Base-by-base conservation (phyloP, 2,113 vertebrate species). In the Perca schrenkii region DNA sequence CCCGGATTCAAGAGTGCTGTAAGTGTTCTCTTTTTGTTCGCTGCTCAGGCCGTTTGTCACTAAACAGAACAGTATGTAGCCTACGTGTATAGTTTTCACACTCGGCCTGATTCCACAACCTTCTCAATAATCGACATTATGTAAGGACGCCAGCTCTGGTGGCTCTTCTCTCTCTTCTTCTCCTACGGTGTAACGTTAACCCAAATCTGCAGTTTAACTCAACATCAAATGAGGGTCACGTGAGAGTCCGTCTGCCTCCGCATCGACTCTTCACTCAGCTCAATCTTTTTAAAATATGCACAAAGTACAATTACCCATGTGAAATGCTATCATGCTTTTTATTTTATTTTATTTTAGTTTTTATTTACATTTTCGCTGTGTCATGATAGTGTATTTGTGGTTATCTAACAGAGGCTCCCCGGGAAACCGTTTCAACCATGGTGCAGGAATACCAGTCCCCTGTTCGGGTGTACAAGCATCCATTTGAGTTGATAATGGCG, bases 371-470 rank as follows among this genome's bases (percentile, higher is more conserved):
- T 2, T 11, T 31, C 25, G 61, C 46, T 50, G 40, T 54, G 69
- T 71, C 50, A 11, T 72, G 12, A 14, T 52, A 0, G 6, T 17
- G 1, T 70, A 5, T 72, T 10, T 78, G 61, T 76, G 16, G 14
- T 63, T 67, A 11, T 79, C n/a, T 28, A 17, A 21, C 71, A 73
- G 67, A 77, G 50, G 47, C 34, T 57, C 36, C 52, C 40, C 2
- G 40, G 52, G 28, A 68, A 25, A 8, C 2, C 81, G 68, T 63
- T 70, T 68, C 93, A 94, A 67, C 88, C 77, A 99, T 99, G 98
- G 98, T 99, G 91, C 98, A 99, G 83, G 97, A 99, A 79, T 99
- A 99, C 92, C 98, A 99, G 84, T 99, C 98, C 4, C 98, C 98
- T 0, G 97, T 99, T 3, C 90, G 98, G 95, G 97, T 99, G 89